phyloP scores from a whole-genome alignment of 2,113 vertebrate genomes.

The Hiodon tergisus region DNA sequence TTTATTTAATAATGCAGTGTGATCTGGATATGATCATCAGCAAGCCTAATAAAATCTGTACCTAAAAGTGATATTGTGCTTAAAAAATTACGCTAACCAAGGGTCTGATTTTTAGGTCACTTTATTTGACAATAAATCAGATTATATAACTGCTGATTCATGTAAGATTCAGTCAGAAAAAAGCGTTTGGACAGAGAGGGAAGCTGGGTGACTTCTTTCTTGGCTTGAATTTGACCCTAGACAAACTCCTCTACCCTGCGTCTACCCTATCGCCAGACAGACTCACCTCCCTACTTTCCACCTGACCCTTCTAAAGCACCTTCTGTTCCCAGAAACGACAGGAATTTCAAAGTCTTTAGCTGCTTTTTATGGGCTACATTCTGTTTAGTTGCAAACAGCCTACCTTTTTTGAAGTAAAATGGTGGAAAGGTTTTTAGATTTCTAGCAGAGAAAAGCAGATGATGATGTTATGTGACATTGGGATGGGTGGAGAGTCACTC shows the following conservation, averaged over 20 bases:
- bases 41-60: no score
- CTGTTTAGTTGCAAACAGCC: no score
- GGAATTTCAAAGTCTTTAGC: background rate
- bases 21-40: no score
- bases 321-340: background rate
- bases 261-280: background rate
- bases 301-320: slow-evolving; percentile 9
- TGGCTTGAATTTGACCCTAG: background rate
- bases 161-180: background rate
- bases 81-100: background rate
- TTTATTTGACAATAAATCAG: background rate
- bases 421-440: no score
- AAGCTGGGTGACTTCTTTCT: background rate
- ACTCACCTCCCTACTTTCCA: background rate
- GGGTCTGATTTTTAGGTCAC: background rate
- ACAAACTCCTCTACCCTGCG: no score
- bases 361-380: background rate
- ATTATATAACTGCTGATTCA: background rate
- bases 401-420: no score
- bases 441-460: no score
- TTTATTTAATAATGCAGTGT: no score
- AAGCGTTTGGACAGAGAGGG: no score
- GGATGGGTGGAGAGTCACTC: no score
- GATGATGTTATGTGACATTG: no score
- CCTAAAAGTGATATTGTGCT: background rate